Base-by-base conservation (phyloP, 2,113 vertebrate genomes). In the Hypomesus transpacificus region DNA sequence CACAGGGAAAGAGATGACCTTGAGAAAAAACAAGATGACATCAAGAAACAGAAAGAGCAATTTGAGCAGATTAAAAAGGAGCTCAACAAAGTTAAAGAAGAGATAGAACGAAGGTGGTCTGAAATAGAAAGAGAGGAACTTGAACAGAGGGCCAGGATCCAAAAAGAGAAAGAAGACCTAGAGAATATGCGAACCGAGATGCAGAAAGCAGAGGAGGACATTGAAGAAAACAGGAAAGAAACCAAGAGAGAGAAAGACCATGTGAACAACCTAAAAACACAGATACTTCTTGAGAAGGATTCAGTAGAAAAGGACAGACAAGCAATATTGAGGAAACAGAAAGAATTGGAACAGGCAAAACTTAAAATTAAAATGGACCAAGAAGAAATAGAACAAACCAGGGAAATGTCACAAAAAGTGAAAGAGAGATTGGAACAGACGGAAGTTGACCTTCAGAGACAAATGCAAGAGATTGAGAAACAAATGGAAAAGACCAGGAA, bases 11-110 rank as follows among this genome's bases (percentile, higher is more conserved):
- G 79, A 61, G 71, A 80, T 28, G 81, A 84, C 53, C 3, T 91
- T 17, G 71, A 77, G 24, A 85, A 3, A 59, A 82, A 54, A 62
- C 82, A 71, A 72, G 62, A 65, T 1, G 62, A 81, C 21, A 80
- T 83, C 20, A 70, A 39, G 58, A 75, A 71, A 17, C 77, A 85
- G 5, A 85, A 24, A 76, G 53, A 80, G 0, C 71, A 88, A 57
- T 75, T 87, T 65, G 68, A 89, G 21, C 73, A 79, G 64, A 74
- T 87, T 2, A 88, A 86, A 73, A 59, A 61, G 22, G 78, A 75
- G 2, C 61, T 89, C 50, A 78, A 71, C 9, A 56, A 46, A 66
- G 77, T 77, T 1, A 75, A 85, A 22, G 74, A 70, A 69, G 80
- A 80, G 59, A 75, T 86, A 62, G 87, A 84, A 73, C 71, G 73